Evolutionary conservation across 2,888 invertebrate species (phyloP).

Genomic region (Dyspetes luteomarginatus): DNA sequence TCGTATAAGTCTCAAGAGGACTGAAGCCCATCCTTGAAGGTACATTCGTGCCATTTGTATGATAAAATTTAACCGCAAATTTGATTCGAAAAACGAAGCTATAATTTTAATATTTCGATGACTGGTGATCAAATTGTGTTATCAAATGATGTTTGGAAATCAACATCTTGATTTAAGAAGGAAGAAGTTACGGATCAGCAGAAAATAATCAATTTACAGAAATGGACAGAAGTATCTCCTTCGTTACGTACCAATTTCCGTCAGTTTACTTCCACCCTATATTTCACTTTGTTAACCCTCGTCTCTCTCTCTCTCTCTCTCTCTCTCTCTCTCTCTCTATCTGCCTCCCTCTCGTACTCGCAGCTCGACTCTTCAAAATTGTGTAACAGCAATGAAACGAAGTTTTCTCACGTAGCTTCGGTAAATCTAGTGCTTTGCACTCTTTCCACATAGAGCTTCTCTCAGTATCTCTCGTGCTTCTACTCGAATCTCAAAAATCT

Average conservation of each 20-base stretch:
- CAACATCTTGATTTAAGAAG: not conserved
- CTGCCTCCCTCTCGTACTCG: not conserved
- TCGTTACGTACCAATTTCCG: not conserved
- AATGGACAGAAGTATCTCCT: conserved; percentile 5
- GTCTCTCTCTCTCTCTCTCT: not conserved
- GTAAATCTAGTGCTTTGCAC: conserved; percentile 43
- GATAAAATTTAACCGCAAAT: not conserved
- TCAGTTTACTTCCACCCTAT: conserved; percentile 24
- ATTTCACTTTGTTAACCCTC: not conserved
- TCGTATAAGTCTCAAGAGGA: too few relatives aligned
- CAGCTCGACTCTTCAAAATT: conserved; percentile 36
- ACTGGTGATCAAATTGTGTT: not conserved
- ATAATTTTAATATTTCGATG: too few relatives aligned
- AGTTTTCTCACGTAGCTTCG: conserved; percentile 61
- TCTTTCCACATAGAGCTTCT: not conserved
- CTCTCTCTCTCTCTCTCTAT: not conserved
- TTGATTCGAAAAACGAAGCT: not conserved
- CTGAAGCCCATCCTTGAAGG: too few relatives aligned
- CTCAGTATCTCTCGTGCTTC: conserved; percentile 41
- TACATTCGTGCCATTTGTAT: not conserved
- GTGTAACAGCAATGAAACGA: conserved; percentile 55
- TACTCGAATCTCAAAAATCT: conserved; percentile 63
- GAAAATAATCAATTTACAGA: not conserved
- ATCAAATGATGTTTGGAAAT: not conserved
- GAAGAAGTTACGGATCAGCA: not conserved